Conservation (phyloP, 2,888 invertebrate genomes). For the Metalampra italica region DNA sequence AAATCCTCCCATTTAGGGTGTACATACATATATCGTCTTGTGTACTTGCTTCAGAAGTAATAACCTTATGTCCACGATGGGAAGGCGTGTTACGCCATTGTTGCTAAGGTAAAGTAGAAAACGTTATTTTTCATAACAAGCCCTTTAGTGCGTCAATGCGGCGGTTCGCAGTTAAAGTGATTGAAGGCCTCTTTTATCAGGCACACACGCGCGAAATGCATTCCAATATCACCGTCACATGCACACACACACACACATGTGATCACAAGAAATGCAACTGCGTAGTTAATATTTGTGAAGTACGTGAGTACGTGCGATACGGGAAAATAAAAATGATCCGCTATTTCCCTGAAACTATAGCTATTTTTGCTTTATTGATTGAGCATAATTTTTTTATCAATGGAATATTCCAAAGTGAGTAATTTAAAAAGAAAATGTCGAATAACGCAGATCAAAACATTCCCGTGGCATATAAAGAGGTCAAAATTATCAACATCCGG, state of each 20-base stretch:
- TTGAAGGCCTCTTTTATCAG: conserved; percentile 40
- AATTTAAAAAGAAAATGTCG: no score
- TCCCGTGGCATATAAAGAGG: conserved; percentile 37
- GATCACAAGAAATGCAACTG: conserved; percentile 51
- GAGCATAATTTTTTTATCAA: no score
- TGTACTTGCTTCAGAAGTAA: no score
- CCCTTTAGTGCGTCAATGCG: conserved; percentile 3
- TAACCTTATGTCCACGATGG: no score
- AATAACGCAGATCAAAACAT: conserved; percentile 15
- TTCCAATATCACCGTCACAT: conserved; percentile 27
- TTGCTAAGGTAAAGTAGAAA: no score
- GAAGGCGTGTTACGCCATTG: no score
- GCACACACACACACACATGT: conserved; percentile 29
- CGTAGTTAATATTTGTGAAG: conserved; percentile 54
- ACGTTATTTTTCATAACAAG: background rate
- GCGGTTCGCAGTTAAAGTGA: conserved; percentile 7
- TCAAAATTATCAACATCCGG: conserved; percentile 56
- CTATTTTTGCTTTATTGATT: background rate
- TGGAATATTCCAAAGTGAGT: background rate
- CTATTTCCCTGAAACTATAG: background rate
- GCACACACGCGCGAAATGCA: conserved; percentile 32
- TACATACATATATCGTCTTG: no score
- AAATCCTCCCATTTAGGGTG: no score
- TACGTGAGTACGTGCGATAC: conserved; percentile 20
- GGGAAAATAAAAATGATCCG: conserved; percentile 21